Evolutionary conservation across 2,888 invertebrate species (phyloP), one percentile per base, ranked within the genome.

Genomic region (Cryptocheilus praepositus): DNA sequence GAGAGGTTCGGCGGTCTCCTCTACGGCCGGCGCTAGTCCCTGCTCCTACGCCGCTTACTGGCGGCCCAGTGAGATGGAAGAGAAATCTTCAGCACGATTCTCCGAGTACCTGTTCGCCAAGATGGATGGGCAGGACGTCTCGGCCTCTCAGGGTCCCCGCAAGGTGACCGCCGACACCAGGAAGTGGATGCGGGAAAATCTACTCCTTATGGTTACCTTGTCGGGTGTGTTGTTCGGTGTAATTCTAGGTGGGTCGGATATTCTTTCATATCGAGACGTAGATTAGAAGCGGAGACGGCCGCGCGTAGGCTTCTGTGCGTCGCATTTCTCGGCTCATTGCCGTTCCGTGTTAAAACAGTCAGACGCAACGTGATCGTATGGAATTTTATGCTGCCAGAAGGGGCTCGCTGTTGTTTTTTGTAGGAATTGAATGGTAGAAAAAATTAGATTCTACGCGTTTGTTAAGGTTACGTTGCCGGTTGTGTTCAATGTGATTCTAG

Each of bases 21-120:
- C 73, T 65, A 59, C 67, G 46, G 44, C 53, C 61, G 74, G 72
- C 71, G 67, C 68, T 57, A 67, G 78, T 70, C 66, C 64, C 62
- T 64, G 70, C 75, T 72, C 70, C 59, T 70, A 67, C 80, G 74
- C 78, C 76, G 76, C 77, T 80, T 79, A 64, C 68, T 78, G 81
- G 79, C 81, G 79, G 81, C 76, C 82, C 81, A 81, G 83, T 84
- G 83, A 86, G 81, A 88, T 88, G 88, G 88, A 88, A 83, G 88
- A 88, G 79, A 88, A 88, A 82, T 85, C 86, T 83, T 87, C 88
- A 81, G 86, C 88, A 73, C 83, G 85, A 74, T 93, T 94, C 92
- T 93, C 93, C 93, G 94, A 94, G 90, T 94, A 94, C 90, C 91
- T 94, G 89, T 94, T 94, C 89, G 93, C 93, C 89, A 94, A 94